Base-by-base conservation (phyloP, 2,888 invertebrate genomes). In the Caenorhabditis wallacei region DNA sequence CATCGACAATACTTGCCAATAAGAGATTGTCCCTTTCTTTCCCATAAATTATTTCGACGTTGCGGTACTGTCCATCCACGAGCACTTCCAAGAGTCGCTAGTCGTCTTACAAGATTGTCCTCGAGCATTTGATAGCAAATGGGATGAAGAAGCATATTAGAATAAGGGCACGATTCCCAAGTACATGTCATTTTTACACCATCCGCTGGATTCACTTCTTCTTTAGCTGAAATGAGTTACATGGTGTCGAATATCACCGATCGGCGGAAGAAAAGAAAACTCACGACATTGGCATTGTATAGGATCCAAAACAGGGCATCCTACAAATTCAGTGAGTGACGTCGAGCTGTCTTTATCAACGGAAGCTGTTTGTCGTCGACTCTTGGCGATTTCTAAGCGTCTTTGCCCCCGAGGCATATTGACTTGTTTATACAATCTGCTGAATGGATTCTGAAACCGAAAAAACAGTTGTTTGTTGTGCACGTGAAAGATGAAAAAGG, bases 21-120 rank as follows among this genome's bases (percentile, higher is more conserved):
- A 0, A 89, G 70, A 4, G 87, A 75, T 54, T 87, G 85, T 0
- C 89, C 89, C 22, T 89, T 89, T 53, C 85, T 86, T 43, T 87
- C 88, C 89, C 89, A 89, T 18, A 89, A 57, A 66, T 89, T 89
- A 30, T 83, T 79, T 43, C 81, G 72, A 13, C 88, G 85, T 63
- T 89, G 89, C 2, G 84, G 66, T 8, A 87, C 87, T 8, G 89
- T 88, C 89, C 89, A 89, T 10, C 89, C 89, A 4, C 89, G 81
- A 56, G 89, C 89, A 53, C 88, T 88, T 11, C 89, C 89, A 82
- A 70, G 56, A 24, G 71, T 64, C 1, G 57, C 76, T 10, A 89
- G 59, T 13, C 81, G 69, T 66, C 85, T 86, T 3, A 89, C 80
- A 10, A 89, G 71, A 54, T 84, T 81, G 24, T 88, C 83, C 63